A percentile compares a stretch with the other conserved stretches of the same genome.
Conservation (phyloP, 2,113 vertebrate species). For the Nicator chloris region DNA sequence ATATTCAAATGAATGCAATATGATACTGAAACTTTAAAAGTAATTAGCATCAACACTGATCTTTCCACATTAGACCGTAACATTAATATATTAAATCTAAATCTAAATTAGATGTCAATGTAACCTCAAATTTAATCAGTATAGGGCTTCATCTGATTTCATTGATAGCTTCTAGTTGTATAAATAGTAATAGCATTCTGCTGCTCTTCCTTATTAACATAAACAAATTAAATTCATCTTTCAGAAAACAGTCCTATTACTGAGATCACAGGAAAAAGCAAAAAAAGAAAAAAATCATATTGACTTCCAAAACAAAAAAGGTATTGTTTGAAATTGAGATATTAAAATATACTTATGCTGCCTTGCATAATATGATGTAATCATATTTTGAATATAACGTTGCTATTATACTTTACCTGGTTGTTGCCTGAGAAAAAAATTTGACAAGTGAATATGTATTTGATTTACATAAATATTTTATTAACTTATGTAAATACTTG, state of each 20-base stretch:
- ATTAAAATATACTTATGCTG: not conserved
- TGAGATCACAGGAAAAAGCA: not conserved
- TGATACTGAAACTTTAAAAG: not conserved
- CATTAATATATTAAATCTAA: slow-evolving; percentile 27
- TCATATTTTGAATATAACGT: not conserved
- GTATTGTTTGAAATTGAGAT: not conserved
- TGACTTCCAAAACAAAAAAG: not conserved
- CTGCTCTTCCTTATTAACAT: not conserved
- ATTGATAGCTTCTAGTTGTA: not conserved
- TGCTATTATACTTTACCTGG: not conserved
- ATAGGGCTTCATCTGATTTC: not conserved
- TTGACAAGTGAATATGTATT: not conserved
- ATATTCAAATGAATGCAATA: not conserved
- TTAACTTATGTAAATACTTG: not conserved
- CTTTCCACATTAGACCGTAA: not conserved
- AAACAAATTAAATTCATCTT: slow-evolving; percentile 20
- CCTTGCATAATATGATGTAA: not conserved
- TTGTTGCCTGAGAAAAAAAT: not conserved
- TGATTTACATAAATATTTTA: not conserved
- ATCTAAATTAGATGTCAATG: slow-evolving; percentile 30
- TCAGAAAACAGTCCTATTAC: not conserved
- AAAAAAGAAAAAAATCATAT: not conserved
- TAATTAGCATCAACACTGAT: not conserved
- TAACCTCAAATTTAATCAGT: slow-evolving; percentile 29
- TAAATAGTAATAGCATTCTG: slow-evolving; percentile 2